Percentiles rank a stretch among this genome's conserved stretches.
Conservation (phyloP, 2,888 invertebrate genomes). For the Pemphredon lugubris region DNA sequence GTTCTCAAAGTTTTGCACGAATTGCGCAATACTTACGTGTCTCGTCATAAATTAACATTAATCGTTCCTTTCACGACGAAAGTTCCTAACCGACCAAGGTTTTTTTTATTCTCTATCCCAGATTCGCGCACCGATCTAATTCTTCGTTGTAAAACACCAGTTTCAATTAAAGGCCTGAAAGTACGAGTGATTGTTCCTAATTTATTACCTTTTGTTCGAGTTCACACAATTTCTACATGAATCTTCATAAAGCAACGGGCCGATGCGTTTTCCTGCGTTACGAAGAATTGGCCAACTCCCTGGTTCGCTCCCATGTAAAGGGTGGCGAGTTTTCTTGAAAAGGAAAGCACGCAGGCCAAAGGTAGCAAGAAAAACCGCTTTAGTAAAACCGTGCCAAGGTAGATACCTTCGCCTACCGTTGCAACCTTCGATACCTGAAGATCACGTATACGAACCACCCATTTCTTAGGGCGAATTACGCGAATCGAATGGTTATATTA, state of each 20-base stretch:
- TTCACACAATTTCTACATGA: not conserved
- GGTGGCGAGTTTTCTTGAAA: constrained; percentile 71
- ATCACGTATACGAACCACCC: constrained; percentile 19
- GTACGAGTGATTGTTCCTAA: not conserved
- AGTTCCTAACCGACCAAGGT: no score
- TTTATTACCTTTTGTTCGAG: not conserved
- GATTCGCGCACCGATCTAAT: no score
- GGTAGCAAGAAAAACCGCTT: constrained; percentile 58
- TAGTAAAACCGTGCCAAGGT: constrained; percentile 76
- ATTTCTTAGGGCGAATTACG: not conserved
- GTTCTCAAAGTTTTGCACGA: no score
- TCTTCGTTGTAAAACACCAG: no score
- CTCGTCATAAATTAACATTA: no score
- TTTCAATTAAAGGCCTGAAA: no score
- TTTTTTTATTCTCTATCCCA: no score
- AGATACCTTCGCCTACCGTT: constrained; percentile 60
- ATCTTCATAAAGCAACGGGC: constrained; percentile 18
- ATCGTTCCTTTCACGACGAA: no score
- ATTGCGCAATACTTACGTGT: no score
- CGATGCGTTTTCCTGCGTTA: constrained; percentile 18
- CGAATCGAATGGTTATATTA: no score
- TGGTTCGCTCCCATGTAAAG: constrained; percentile 49
- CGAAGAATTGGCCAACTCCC: constrained; percentile 44
- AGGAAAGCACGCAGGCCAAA: constrained; percentile 65
- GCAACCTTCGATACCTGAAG: constrained; percentile 51